phyloP scores from a whole-genome alignment of 2,888 invertebrate genomes.

The Griposia aprilina region DNA sequence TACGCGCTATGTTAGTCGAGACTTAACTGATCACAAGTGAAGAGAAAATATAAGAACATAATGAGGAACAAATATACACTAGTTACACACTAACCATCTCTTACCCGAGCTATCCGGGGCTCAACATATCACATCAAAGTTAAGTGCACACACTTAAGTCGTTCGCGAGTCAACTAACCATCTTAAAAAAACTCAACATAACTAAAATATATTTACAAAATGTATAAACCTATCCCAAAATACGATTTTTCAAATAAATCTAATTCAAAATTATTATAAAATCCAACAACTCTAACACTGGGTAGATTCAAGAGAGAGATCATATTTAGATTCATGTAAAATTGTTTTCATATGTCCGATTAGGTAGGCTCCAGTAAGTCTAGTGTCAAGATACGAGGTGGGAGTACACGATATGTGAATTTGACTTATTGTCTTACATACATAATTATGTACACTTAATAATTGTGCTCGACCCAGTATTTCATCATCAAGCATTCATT shows the following conservation, averaged over 20 bases:
- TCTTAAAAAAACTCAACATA: constrained; percentile 78
- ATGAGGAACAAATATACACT: constrained; percentile 89
- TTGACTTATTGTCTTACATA: constrained; percentile 87
- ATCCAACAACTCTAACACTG: constrained; percentile 88
- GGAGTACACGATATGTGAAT: constrained; percentile 87
- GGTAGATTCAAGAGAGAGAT: constrained; percentile 90
- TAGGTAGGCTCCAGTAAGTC: constrained; percentile 73
- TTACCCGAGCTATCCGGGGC: constrained; percentile 74
- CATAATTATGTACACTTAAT: constrained; percentile 82
- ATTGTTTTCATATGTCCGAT: constrained; percentile 74
- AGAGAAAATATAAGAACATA: constrained; percentile 81
- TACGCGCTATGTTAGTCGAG: constrained; percentile 87
- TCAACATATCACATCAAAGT: constrained; percentile 85
- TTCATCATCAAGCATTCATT: constrained; percentile 74
- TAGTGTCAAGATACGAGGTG: constrained; percentile 80
- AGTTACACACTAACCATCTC: constrained; percentile 85
- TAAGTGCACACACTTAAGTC: constrained; percentile 83
- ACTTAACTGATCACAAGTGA: constrained; percentile 88
- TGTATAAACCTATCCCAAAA: constrained; percentile 87
- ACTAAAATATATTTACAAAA: constrained; percentile 85
- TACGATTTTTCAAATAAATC: constrained; percentile 82
- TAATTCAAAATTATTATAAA: constrained; percentile 82
- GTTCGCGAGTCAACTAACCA: constrained; percentile 79
- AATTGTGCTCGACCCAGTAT: constrained; percentile 88
- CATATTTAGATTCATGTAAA: constrained; percentile 88